These are phyloP conservation scores for Proisotoma minuta DNA, from an alignment of 2,888 invertebrate species.

Conservation along the genomic window DNA sequence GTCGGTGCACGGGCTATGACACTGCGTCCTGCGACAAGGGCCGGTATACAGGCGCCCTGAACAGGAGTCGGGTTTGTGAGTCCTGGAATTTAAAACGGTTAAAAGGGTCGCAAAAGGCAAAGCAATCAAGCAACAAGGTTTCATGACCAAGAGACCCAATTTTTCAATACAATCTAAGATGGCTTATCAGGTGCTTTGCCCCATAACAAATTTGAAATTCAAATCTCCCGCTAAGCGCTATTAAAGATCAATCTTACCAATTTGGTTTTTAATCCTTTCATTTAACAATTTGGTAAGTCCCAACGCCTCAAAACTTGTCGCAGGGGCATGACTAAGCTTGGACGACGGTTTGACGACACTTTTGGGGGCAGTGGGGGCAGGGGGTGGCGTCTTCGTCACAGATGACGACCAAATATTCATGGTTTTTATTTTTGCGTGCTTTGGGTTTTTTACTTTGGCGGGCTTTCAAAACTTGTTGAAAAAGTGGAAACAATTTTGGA, in stretches of 20 bases:
- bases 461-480: too few relatives aligned
- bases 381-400: not conserved
- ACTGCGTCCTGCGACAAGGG: constrained; percentile 63
- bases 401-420: constrained; percentile 4
- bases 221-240: too few relatives aligned
- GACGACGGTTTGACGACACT: too few relatives aligned
- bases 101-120: constrained; percentile 1
- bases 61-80: constrained; percentile 74
- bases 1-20: constrained; percentile 96
- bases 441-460: too few relatives aligned
- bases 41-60: constrained; percentile 73
- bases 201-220: too few relatives aligned
- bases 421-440: too few relatives aligned
- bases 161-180: too few relatives aligned
- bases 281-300: constrained; percentile 14
- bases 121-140: not conserved
- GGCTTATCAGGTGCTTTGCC: too few relatives aligned
- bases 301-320: constrained; percentile 16
- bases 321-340: too few relatives aligned
- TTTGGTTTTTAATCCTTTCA: constrained; percentile 26
- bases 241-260: constrained; percentile 16
- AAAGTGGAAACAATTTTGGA: too few relatives aligned
- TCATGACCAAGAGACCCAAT: too few relatives aligned
- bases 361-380: too few relatives aligned
- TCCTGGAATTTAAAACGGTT: constrained; percentile 60